These are phyloP conservation scores for Cyanoramphus novaezelandiae DNA, from an alignment of 2,113 vertebrate genomes.

Conservation along the genomic window DNA sequence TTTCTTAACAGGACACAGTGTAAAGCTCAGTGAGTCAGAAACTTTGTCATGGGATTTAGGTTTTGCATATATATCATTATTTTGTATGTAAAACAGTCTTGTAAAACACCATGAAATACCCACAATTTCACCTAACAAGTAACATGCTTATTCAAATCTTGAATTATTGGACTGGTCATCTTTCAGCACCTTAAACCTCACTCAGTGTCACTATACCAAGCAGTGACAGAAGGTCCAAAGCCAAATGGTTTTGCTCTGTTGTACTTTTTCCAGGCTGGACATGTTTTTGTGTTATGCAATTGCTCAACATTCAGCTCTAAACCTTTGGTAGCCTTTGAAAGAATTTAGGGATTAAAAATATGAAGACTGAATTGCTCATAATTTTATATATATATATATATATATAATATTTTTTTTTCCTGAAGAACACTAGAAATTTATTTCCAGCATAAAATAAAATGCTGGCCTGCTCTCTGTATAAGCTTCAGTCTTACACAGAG, in stretches of 20 bases:
- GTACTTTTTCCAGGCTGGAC: constrained; percentile 33
- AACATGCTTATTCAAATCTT: constrained; percentile 13
- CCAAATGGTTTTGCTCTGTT: constrained; percentile 52
- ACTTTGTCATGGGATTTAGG: constrained; percentile 36
- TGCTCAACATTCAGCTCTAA: constrained; percentile 39
- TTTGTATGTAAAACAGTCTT: constrained; percentile 51
- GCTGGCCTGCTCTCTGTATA: background rate
- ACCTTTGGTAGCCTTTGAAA: constrained; percentile 40
- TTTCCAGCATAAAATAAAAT: constrained; percentile 50
- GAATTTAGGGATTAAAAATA: constrained; percentile 60
- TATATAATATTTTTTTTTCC: background rate
- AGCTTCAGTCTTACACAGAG: constrained; percentile 37
- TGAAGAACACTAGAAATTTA: constrained; percentile 29
- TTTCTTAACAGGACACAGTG: constrained; percentile 35
- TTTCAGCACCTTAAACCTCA: constrained; percentile 44
- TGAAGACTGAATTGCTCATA: constrained; percentile 40
- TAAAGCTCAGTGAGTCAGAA: constrained; percentile 57
- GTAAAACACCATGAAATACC: constrained; percentile 15
- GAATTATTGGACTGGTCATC: background rate
- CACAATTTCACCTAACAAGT: constrained; percentile 16
- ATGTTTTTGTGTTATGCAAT: constrained; percentile 47
- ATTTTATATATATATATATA: background rate
- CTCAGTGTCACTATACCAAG: constrained; percentile 4
- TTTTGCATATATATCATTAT: constrained; percentile 63
- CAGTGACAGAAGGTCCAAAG: constrained; percentile 32